Evolutionary conservation across 2,888 invertebrate genomes (phyloP).

Genomic region (Stenodera caucasica): DNA sequence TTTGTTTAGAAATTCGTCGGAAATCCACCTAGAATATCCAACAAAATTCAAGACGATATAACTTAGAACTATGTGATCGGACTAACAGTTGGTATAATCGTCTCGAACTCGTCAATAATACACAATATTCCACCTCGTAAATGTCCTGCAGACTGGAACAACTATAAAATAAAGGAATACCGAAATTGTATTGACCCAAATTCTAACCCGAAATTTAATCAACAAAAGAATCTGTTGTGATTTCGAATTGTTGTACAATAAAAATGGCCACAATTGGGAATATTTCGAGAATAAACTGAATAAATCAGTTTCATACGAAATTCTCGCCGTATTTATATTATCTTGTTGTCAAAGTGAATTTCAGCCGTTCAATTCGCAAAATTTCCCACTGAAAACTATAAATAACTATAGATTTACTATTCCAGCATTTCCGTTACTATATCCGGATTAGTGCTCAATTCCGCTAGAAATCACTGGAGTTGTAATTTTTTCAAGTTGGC

Average conservation of each 20-base stretch:
- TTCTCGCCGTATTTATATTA: no score
- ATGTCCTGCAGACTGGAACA: slow-evolving; percentile 7
- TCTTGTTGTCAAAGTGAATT: no score
- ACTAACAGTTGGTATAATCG: neutral
- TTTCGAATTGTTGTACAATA: no score
- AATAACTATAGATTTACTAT: slow-evolving; percentile 27
- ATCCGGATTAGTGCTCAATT: slow-evolving; percentile 22
- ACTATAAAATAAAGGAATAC: neutral
- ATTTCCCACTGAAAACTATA: no score
- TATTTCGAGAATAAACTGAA: no score
- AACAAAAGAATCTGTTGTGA: no score
- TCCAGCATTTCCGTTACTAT: slow-evolving; percentile 22
- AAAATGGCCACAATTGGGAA: no score
- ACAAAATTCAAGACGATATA: neutral
- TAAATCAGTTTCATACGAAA: no score
- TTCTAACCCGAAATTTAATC: neutral
- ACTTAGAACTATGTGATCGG: neutral
- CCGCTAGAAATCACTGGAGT: slow-evolving; percentile 15
- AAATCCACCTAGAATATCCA: neutral
- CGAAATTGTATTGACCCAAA: no score
- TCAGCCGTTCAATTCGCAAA: no score
- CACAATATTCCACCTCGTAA: slow-evolving; percentile 24
- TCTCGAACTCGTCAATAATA: slow-evolving; percentile 20
- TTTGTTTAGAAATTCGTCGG: neutral
- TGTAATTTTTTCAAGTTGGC: neutral